Conservation (phyloP, 2,113 vertebrate species). For the Anarrhichthys ocellatus region DNA sequence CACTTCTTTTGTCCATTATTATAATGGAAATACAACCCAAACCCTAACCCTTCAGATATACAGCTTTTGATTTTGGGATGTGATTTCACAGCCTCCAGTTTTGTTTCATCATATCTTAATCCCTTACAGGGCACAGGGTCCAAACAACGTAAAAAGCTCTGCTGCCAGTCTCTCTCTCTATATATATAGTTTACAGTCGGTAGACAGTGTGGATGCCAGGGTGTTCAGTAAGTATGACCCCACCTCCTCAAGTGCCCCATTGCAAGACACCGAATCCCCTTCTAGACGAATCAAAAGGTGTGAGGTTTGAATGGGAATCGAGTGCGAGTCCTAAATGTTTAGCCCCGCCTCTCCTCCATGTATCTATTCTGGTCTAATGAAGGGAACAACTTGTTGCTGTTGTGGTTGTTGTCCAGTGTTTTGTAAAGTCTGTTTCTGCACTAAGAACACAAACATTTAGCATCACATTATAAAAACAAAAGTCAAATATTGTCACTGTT, state of each 20-base stretch:
- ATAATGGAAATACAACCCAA: neutral
- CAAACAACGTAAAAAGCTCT: conserved; percentile 13
- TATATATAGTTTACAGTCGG: conserved; percentile 7
- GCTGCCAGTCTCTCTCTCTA: neutral
- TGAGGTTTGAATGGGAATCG: conserved; percentile 15
- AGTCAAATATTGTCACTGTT: conserved; percentile 67
- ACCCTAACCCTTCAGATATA: no score
- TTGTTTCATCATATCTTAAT: no score
- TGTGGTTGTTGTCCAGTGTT: conserved; percentile 76
- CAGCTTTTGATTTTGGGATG: no score
- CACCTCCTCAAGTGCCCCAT: conserved; percentile 16
- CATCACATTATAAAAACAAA: conserved; percentile 72
- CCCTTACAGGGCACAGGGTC: conserved; percentile 24
- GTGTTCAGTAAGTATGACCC: conserved; percentile 15
- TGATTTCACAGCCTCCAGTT: no score
- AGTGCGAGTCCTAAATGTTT: conserved; percentile 6
- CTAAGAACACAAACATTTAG: conserved; percentile 67
- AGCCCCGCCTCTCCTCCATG: conserved; percentile 16
- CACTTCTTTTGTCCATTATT: neutral
- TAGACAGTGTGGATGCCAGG: conserved; percentile 24
- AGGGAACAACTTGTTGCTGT: conserved; percentile 87
- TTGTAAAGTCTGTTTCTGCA: conserved; percentile 81
- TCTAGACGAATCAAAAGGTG: neutral
- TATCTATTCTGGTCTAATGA: conserved; percentile 86
- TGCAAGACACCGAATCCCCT: conserved; percentile 20